These are phyloP conservation scores for Zosterops borbonicus DNA, from an alignment of 2,113 vertebrate genomes.

Conservation along the genomic window DNA sequence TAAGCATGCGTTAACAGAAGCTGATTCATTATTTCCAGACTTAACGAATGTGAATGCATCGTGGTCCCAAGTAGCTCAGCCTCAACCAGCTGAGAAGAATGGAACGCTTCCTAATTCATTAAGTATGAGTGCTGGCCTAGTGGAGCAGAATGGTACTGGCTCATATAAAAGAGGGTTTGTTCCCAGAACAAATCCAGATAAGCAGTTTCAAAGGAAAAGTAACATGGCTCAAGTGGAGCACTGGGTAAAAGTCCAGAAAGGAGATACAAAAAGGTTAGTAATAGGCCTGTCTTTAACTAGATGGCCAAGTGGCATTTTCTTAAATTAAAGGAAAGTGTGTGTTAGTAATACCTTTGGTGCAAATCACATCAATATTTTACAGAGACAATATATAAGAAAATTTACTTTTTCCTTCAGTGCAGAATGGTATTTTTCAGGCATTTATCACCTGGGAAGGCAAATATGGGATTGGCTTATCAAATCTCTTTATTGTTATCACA, in stretches of 20 bases:
- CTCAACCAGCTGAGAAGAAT: conserved; percentile 79
- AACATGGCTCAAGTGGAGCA: conserved; percentile 90
- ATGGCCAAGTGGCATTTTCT: background rate
- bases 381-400: background rate
- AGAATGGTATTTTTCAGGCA: background rate
- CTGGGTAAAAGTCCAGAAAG: conserved; percentile 94
- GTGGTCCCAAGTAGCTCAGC: conserved; percentile 70
- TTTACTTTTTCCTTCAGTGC: background rate
- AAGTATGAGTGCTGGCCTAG: conserved; percentile 55
- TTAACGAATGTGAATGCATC: conserved; percentile 61
- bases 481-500: background rate
- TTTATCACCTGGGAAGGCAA: background rate
- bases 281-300: background rate
- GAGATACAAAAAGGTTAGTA: conserved; percentile 89
- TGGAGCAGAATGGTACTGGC: conserved; percentile 86
- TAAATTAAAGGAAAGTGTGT: background rate
- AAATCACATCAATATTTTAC: background rate
- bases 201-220: conserved; percentile 89
- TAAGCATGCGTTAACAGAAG: conserved; percentile 67
- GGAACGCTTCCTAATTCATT: conserved; percentile 73
- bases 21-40: conserved; percentile 79
- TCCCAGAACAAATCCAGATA: conserved; percentile 79
- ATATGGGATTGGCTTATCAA: background rate
- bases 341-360: background rate
- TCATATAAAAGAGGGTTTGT: conserved; percentile 81